Evolutionary conservation across 2,797 vertebrate species (phyloP).

Genomic region (Enteromius paludinosus): DNA sequence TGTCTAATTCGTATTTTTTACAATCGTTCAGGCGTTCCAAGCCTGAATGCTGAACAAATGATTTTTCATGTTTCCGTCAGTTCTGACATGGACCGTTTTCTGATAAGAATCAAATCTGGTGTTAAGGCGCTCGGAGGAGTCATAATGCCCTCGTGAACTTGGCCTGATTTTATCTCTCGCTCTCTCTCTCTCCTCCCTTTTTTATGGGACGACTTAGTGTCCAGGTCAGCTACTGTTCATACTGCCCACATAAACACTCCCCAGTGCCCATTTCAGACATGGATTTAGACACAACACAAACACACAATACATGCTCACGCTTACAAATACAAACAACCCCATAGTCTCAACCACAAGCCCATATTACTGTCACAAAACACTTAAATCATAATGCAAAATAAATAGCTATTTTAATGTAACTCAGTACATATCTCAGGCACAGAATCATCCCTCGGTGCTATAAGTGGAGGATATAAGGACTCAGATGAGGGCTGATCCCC

Average conservation of each 20-base stretch:
- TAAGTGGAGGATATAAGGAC: slow-evolving; percentile 76
- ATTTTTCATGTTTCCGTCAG: background rate
- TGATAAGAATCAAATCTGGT: slow-evolving; percentile 45
- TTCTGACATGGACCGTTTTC: background rate
- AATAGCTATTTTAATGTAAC: slow-evolving; percentile 59
- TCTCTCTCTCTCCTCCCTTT: slow-evolving; percentile 51
- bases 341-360: slow-evolving; percentile 27
- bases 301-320: slow-evolving; percentile 36
- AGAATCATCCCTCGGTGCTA: slow-evolving; percentile 27
- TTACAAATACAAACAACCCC: slow-evolving; percentile 18
- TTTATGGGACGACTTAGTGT: slow-evolving; percentile 56
- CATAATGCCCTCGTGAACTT: slow-evolving; percentile 56
- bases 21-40: background rate
- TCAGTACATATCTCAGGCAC: background rate
- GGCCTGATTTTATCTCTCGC: slow-evolving; percentile 56
- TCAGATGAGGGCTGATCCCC: slow-evolving; percentile 76
- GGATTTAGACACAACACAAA: slow-evolving; percentile 45
- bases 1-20: background rate
- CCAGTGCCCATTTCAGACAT: slow-evolving; percentile 46
- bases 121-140: slow-evolving; percentile 34
- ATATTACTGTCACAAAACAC: slow-evolving; percentile 28
- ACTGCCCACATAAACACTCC: slow-evolving; percentile 62
- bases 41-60: background rate
- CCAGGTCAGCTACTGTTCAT: slow-evolving; percentile 61
- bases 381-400: slow-evolving; percentile 62